Percentiles rank a stretch among this genome's conserved stretches.
Evolutionary conservation across 2,113 vertebrate genomes (phyloP).

Genomic region (Mus pahari): DNA sequence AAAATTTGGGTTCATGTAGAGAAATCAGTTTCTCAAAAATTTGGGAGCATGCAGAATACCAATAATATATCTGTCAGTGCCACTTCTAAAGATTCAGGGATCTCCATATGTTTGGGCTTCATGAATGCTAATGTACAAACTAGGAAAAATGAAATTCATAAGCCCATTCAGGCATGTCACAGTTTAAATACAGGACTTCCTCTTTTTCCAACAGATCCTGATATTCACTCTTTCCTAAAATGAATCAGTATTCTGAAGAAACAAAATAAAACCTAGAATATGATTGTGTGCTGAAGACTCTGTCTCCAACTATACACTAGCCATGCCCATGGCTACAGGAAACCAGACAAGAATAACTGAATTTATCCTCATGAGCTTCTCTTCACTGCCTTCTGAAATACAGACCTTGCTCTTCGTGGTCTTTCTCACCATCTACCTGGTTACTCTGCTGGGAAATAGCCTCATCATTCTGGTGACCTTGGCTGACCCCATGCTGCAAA

Average conservation of each 20-base stretch:
- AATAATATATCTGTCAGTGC: background rate
- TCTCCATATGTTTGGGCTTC: background rate
- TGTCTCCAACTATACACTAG: background rate
- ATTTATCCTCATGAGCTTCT: slow-evolving; percentile 74
- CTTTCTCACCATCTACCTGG: slow-evolving; percentile 53
- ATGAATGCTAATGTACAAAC: background rate
- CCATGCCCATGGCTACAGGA: slow-evolving; percentile 11
- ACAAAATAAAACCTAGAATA: background rate
- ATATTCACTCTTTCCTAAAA: background rate
- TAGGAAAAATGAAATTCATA: background rate
- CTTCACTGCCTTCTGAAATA: slow-evolving; percentile 56
- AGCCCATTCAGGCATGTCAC: background rate
- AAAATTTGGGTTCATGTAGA: no score
- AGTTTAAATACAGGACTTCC: background rate
- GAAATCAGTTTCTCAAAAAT: background rate
- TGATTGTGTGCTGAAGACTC: background rate
- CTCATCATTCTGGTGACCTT: slow-evolving; percentile 65
- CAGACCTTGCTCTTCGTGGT: slow-evolving; percentile 48
- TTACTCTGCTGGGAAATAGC: slow-evolving; percentile 55
- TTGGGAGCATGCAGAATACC: background rate
- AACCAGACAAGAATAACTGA: slow-evolving; percentile 64
- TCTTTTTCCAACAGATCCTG: background rate
- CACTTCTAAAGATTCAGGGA: background rate
- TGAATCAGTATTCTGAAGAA: background rate
- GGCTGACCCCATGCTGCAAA: slow-evolving; percentile 44